Evolutionary conservation across 2,113 vertebrate genomes (phyloP), one percentile per base, ranked within the genome.

Genomic region (Ctenomys sociabilis): DNA sequence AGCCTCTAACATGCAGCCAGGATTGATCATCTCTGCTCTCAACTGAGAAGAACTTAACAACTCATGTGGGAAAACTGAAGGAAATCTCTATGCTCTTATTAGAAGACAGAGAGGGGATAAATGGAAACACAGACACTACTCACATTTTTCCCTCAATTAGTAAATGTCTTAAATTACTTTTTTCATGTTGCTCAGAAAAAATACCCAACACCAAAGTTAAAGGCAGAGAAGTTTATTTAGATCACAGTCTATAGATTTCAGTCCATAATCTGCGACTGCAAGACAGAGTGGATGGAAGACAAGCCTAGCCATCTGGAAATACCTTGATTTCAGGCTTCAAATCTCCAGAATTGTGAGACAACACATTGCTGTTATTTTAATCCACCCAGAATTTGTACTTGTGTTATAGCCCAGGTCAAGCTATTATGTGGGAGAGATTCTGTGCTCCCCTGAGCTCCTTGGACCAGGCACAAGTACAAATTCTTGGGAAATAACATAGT

Each of bases 321-420:
- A 59, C 14, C 24, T 90, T 73, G 1, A 84, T 52, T 96, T 95
- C 80, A 92, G 28, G 45, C 35, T 37, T 94, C 59, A 96, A 75
- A 35, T 4, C 13, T 94, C 30, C n/a, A 77, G 35, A 97, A 63
- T 1, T 17, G 21, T 54, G 26, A 80, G 35, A 80, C 9, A 72
- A 61, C 63, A 54, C 61, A 63, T 72, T 75, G 94, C 45, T 28
- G 21, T 80, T 95, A 8, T 54, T 72, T 72, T 45, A 78, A 83
- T 92, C 22, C 6, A 86, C 13, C 7, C 16, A 80, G 3, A 83
- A 52, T 45, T 66, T 68, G 8, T 52, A 72, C 30, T 86, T 95
- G 30, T 88, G 61, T 94, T 52, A 85, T n/a, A 86, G 61, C n/a
- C n/a, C n/a, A n/a, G n/a, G n/a, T n/a, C n/a, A n/a, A n/a, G n/a